Evolutionary conservation across 2,113 vertebrate species (phyloP), one percentile per base, ranked within the genome.

Genomic region (Sander lucioperca): DNA sequence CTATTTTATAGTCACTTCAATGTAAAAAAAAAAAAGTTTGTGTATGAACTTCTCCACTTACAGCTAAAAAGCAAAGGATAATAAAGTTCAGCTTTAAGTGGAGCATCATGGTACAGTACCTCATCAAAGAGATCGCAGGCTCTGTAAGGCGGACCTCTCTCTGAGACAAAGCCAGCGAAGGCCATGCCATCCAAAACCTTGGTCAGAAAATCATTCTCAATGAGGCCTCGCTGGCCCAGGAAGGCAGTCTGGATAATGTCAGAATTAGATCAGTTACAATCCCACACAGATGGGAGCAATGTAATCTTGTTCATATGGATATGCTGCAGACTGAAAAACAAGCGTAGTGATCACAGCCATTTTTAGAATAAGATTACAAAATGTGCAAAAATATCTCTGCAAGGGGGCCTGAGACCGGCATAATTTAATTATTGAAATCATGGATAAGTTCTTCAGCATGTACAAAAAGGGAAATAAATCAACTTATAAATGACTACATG

Each of bases 181-280:
- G 98, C 97, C 98, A 99, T 99, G 94, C 98, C 98, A 89, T 96
- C 98, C 92, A 99, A 96, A 85, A 99, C 97, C 95, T 99, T 99
- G 82, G 96, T 97, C 77, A 99, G 95, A 91, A 99, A 99, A 94
- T 99, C 98, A 82, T 97, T 99, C 91, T 99, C 98, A 75, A 98
- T 95, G 84, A 99, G 96, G 86, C 98, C 98, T 86, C 98, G 95
- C 89, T 99, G 98, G 79, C 97, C 97, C 91, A 99, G 94, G 90
- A 99, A 99, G 92, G 97, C 97, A 93, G 98, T 96, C 98, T 99
- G 94, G 68, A 91, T 58, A 89, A 89, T 69, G 90, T 84, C 78
- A 95, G 80, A 92, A 82, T 74, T 63, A 93, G 47, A 91, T 68
- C 10, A 25, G 79, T 91, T 89, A 87, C 73, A 86, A 85, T 75